Evolutionary conservation across 2,888 invertebrate genomes (phyloP), one percentile per base, ranked within the genome.

Genomic region (Subacronicta megacephala): DNA sequence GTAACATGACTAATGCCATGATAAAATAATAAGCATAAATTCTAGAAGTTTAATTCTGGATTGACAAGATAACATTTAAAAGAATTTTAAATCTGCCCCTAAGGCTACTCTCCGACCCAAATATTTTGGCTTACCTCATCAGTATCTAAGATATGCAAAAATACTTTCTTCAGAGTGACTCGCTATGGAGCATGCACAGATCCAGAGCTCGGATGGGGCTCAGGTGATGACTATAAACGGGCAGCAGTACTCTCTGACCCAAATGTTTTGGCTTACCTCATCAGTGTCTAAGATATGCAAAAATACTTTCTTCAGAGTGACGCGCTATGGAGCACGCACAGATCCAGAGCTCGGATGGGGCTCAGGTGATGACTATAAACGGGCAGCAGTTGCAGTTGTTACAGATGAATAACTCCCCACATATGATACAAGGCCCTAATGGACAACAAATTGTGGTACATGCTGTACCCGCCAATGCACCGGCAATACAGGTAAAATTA

Each of bases 401-500:
- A 77, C 95, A 93, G 73, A 91, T 93, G 92, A 88, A 83, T 54
- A 90, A 88, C 56, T 60, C 83, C 0, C 95, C 95, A 0, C 96
- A 96, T 75, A 95, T 96, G 78, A 95, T 96, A 55, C 96, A 96
- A 77, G 95, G 96, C 0, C 95, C 96, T 0, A 96, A 95, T 54
- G 96, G 96, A 0, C 96, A 96, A 82, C 96, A 96, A 81, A 96
- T 97, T 36, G 95, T 97, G 81, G 95, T 97, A 0, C 96, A 96
- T 77, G 88, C 96, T 0, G 95, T 96, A 69, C 96, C 96, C 0
- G 94, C 96, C 15, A 90, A 92, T 33, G 92, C 92, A 0, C 95
- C 95, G 57, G 81, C 95, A 10, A 95, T 97, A 72, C 96, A 96
- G 92, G 95, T 96, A 65, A 7, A 15, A 12, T 29, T n/a, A n/a